phyloP scores from a whole-genome alignment of 2,888 invertebrate genomes.

The Leptopterna dolabrata region DNA sequence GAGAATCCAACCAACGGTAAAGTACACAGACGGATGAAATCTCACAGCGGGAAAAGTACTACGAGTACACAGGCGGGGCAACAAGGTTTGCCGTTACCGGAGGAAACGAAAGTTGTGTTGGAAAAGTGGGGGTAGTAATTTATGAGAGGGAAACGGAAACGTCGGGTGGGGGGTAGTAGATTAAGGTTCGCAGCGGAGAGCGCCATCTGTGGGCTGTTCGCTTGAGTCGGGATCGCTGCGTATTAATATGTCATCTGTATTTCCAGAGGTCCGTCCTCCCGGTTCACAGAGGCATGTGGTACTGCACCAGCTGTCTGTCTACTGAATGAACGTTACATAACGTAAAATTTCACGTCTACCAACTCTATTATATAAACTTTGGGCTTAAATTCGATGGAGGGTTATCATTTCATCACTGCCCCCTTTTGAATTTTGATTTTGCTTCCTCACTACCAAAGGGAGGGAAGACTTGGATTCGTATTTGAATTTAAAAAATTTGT shows the following conservation, averaged over 20 bases:
- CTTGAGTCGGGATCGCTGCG: not conserved
- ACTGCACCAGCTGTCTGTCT: no score
- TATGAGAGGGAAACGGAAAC: conserved; percentile 12
- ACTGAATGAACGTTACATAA: no score
- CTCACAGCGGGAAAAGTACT: no score
- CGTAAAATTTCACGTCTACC: no score
- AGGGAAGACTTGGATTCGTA: no score
- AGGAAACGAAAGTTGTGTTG: conserved; percentile 27
- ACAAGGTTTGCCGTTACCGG: not conserved
- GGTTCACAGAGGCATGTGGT: no score
- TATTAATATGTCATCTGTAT: conserved; percentile 43
- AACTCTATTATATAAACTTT: no score
- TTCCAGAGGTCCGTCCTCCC: not conserved
- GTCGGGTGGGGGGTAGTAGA: not conserved
- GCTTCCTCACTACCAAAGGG: no score
- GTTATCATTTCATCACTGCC: no score
- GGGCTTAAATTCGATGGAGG: no score
- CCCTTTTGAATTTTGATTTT: no score
- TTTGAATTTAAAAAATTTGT: no score
- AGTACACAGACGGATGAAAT: not conserved
- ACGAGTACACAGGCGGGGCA: not conserved
- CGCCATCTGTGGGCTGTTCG: conserved; percentile 17
- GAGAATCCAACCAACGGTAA: not conserved
- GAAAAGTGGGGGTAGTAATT: conserved; percentile 29
- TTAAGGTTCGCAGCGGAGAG: conserved; percentile 6